phyloP scores from a whole-genome alignment of 2,888 invertebrate genomes.

The Dinocampus coccinellae region DNA sequence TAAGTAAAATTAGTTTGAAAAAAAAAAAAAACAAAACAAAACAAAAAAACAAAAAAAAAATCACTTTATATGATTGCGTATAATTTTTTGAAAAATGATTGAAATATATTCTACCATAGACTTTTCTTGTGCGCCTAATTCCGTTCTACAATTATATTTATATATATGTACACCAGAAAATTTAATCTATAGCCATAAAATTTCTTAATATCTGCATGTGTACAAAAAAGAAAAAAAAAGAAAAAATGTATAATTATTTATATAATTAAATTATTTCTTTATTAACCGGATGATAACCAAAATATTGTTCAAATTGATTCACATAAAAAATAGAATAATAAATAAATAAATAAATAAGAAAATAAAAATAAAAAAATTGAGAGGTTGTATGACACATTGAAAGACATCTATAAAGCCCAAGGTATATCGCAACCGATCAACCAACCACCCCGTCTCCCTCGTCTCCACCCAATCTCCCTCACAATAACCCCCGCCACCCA shows the following conservation, averaged over 20 bases:
- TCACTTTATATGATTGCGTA: not conserved
- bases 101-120: not conserved
- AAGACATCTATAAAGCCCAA: not conserved
- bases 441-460: not conserved
- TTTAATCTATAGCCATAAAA: not conserved
- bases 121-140: not conserved
- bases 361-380: not conserved
- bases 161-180: not conserved
- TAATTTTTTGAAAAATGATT: not conserved
- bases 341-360: too few relatives aligned
- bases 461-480: not conserved
- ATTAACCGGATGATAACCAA: constrained; percentile 56
- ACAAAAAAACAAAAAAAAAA: not conserved
- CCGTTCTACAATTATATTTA: not conserved
- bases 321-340: not conserved
- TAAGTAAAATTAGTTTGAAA: not conserved
- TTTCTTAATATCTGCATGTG: not conserved
- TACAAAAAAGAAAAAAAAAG: not conserved
- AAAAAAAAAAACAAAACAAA: not conserved
- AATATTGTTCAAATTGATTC: constrained; percentile 58
- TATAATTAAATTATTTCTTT: constrained; percentile 19
- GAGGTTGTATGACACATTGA: constrained; percentile 2
- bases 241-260: too few relatives aligned
- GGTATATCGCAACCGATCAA: not conserved
- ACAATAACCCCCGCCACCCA: not conserved